Base-by-base conservation (phyloP, 2,888 invertebrate species). In the Xanthorhoe designata region DNA sequence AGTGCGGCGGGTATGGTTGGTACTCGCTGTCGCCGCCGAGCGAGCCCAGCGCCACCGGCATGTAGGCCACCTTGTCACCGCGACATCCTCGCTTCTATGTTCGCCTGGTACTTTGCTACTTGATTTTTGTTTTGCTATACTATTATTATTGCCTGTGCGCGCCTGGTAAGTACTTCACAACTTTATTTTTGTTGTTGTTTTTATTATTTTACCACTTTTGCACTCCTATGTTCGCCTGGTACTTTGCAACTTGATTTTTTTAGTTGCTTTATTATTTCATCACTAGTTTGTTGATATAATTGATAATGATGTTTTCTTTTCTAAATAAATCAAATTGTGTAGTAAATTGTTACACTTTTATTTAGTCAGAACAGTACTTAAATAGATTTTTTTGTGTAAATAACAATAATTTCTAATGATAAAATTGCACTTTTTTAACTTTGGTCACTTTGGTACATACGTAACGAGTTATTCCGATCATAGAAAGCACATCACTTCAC, bases 61-160 rank as follows among this genome's bases (percentile, higher is more conserved):
- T 94, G 93, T 94, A 95, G 90, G 94, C 95, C 95, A 95, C 95
- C 81, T 93, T 94, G 94, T 94, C 94, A 94, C 94, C 94, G 94
- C 88, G 89, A 87, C 94, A 94, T 94, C 91, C 62, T 71, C 61
- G 5, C 61, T 63, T 17, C 49, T 60, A 64, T 67, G 63, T 19
- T 18, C 18, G 7, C 66, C 62, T 66, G 66, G 66, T 66, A 66
- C 61, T 61, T 66, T 56, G 60, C 13, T 57, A 7, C 9, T 35
- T 24, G 24, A 3, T 32, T 32, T 32, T 42, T n/a, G 13, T 18
- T 8, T 17, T 18, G 32, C n/a, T 8, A 0, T 0, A 17, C 29
- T 29, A 24, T 5, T 32, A 32, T 7, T 32, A 2, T 32, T 7
- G 32, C 32, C 7, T 57, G 15, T 57, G 57, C 17, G 15, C 17